Conservation (phyloP, 2,888 invertebrate species). For the Erpobdella octoculata region DNA sequence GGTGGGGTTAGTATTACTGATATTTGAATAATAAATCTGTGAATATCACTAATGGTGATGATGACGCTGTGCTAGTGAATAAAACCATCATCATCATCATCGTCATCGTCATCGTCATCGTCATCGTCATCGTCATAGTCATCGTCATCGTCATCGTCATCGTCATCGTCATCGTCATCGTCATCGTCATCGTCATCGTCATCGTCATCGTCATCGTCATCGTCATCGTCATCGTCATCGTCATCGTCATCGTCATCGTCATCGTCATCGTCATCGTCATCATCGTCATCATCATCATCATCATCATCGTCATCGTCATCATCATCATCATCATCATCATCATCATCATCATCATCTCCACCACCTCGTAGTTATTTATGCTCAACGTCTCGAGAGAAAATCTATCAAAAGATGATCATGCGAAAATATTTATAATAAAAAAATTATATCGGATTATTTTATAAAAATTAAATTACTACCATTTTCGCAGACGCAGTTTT, state of each 20-base stretch:
- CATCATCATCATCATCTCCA: background rate
- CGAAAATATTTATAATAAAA: no score
- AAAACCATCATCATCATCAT: background rate
- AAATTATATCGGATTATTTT: no score
- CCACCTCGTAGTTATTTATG: no score
- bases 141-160: background rate
- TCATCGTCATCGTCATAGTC: slow-evolving; percentile 1
- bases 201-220: background rate
- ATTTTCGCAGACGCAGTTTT: no score
- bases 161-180: background rate
- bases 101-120: background rate
- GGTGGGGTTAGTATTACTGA: background rate
- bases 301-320: background rate
- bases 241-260: no score
- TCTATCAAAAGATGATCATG: no score
- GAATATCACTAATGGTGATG: background rate
- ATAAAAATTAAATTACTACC: no score
- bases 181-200: slow-evolving; percentile 10
- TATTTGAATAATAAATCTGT: background rate
- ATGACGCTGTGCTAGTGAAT: background rate
- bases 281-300: background rate
- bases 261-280: no score
- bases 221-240: no score
- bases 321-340: slow-evolving; percentile 1
- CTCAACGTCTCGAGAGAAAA: no score